Evolutionary conservation across 2,888 invertebrate species (phyloP).

Genomic region (Micropterix aruncella): DNA sequence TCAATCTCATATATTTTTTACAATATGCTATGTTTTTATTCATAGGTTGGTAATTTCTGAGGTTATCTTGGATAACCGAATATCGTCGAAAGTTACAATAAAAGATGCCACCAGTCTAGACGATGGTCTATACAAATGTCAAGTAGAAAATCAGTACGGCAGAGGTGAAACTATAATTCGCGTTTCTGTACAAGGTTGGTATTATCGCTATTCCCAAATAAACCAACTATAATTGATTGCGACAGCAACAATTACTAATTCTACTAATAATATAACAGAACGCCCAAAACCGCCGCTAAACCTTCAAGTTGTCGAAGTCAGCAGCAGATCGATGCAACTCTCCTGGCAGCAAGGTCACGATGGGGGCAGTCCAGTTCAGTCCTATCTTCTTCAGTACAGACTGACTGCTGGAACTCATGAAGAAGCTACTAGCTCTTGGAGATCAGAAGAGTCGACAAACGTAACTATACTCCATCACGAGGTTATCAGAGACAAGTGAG

Average conservation of each 20-base stretch:
- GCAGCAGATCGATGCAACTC: constrained; percentile 34
- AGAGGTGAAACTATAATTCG: constrained; percentile 33
- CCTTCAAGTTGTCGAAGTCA: constrained; percentile 36
- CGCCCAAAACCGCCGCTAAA: constrained; percentile 38
- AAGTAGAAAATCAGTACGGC: constrained; percentile 34
- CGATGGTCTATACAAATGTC: constrained; percentile 34
- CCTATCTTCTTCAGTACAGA: constrained; percentile 38
- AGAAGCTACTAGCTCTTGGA: neutral
- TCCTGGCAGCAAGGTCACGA: constrained; percentile 39
- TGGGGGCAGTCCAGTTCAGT: constrained; percentile 39
- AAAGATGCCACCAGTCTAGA: constrained; percentile 32
- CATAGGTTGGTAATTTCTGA: constrained; percentile 32
- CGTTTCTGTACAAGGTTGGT: constrained; percentile 32
- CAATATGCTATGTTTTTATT: too few species aligned
- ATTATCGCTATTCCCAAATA: too few species aligned
- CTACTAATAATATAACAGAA: too few species aligned
- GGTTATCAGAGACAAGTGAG: too few species aligned
- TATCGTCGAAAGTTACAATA: constrained; percentile 33
- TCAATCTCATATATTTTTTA: too few species aligned
- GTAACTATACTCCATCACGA: too few species aligned
- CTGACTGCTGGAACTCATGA: neutral
- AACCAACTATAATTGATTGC: too few species aligned
- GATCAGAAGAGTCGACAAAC: neutral
- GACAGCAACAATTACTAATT: too few species aligned
- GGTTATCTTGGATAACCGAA: constrained; percentile 30